Evolutionary conservation across 1,140 invertebrate species (phyloP).

Genomic region (Physella acuta): DNA sequence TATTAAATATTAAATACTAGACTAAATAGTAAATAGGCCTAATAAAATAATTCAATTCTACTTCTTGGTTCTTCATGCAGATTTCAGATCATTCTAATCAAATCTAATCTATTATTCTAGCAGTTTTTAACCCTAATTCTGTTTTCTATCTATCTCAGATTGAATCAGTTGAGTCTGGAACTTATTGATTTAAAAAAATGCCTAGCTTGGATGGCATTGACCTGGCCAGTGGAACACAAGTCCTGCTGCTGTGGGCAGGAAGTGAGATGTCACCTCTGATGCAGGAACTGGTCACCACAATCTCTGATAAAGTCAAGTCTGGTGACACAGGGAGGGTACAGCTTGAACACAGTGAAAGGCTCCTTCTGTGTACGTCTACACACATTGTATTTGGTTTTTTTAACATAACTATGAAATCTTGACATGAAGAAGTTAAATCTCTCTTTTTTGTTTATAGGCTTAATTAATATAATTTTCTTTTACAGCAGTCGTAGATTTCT

Average conservation of each 20-base stretch:
- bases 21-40: no score
- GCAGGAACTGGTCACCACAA: constrained; percentile 37
- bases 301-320: constrained; percentile 40
- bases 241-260: constrained; percentile 54
- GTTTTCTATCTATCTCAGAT: no score
- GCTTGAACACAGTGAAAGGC: constrained; percentile 58
- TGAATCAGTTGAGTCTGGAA: no score
- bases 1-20: no score
- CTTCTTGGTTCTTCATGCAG: no score
- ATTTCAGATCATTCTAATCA: no score
- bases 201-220: constrained; percentile 32
- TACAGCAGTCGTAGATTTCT: no score
- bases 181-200: no score
- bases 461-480: no score
- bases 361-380: constrained; percentile 53
- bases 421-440: neutral
- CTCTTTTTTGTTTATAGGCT: neutral
- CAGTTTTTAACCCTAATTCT: no score
- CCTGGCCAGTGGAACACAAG: constrained; percentile 37
- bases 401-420: neutral
- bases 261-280: constrained; percentile 37
- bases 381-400: neutral
- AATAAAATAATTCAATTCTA: no score
- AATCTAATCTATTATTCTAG: no score
- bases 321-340: constrained; percentile 64